Percentiles rank a stretch among this genome's conserved stretches.
Evolutionary conservation across 2,797 vertebrate genomes (phyloP).

Genomic region (Myotis planiceps): DNA sequence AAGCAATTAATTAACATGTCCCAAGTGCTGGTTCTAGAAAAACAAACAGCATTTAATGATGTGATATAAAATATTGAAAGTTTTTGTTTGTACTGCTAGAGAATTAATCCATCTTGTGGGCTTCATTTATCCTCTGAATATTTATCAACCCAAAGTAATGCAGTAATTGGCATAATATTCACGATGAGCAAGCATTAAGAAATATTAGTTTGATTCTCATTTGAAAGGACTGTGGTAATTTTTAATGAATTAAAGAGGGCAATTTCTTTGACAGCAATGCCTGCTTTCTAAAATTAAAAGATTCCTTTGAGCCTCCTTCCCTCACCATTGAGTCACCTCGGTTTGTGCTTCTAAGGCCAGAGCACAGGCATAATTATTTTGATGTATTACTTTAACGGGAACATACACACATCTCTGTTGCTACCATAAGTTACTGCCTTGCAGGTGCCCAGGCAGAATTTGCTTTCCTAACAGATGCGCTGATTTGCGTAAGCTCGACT

Average conservation of each 20-base stretch:
- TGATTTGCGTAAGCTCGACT: neutral
- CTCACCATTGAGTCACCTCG: neutral
- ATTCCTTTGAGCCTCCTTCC: neutral
- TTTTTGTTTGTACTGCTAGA: slow-evolving; percentile 80
- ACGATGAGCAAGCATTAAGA: slow-evolving; percentile 75
- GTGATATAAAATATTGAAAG: slow-evolving; percentile 84
- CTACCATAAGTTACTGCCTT: neutral
- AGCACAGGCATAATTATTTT: neutral
- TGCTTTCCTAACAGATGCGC: neutral
- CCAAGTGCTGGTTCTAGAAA: slow-evolving; percentile 80
- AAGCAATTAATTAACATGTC: slow-evolving; percentile 82
- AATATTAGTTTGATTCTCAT: slow-evolving; percentile 79
- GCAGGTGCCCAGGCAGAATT: neutral
- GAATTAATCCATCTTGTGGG: slow-evolving; percentile 84
- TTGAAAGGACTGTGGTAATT: slow-evolving; percentile 62
- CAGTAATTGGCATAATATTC: slow-evolving; percentile 86
- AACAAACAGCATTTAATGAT: slow-evolving; percentile 85
- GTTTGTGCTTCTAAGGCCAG: neutral
- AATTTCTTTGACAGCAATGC: slow-evolving; percentile 57
- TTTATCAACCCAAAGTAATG: slow-evolving; percentile 85
- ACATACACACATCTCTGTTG: neutral
- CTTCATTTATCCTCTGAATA: slow-evolving; percentile 85
- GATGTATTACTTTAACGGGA: neutral
- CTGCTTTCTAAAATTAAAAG: slow-evolving; percentile 76
- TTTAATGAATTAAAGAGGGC: slow-evolving; percentile 69